A percentile compares a stretch with the other conserved stretches of the same genome.
These are phyloP conservation scores for Papilio dardanus DNA, from an alignment of 1,140 invertebrate genomes.

Conservation along the genomic window DNA sequence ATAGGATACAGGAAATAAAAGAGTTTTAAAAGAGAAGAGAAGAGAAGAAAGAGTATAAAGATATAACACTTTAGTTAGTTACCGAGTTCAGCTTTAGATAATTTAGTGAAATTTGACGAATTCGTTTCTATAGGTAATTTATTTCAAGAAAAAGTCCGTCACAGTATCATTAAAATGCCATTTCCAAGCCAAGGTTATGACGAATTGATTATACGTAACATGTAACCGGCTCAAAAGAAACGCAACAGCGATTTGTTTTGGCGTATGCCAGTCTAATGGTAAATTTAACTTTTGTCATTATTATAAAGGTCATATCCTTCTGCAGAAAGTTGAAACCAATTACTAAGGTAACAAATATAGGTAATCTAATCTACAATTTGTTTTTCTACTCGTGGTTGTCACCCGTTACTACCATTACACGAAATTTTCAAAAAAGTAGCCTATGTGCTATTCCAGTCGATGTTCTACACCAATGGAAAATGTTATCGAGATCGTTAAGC, in stretches of 20 bases:
- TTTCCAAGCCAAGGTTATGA: constrained; percentile 18
- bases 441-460: too few relatives aligned
- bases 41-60: too few relatives aligned
- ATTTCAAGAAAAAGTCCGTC: constrained; percentile 9
- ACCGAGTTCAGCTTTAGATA: background rate
- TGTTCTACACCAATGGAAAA: too few relatives aligned
- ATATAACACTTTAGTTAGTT: background rate
- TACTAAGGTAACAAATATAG: too few relatives aligned
- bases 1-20: background rate
- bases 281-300: background rate
- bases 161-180: constrained; percentile 19
- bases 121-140: background rate
- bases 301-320: background rate
- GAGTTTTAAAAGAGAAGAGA: too few relatives aligned
- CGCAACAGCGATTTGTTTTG: constrained; percentile 3
- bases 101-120: background rate
- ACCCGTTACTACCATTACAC: too few relatives aligned
- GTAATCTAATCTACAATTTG: too few relatives aligned
- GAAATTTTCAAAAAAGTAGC: too few relatives aligned
- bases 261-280: background rate
- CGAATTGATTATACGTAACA: constrained; percentile 4
- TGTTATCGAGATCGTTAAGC: too few relatives aligned
- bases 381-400: too few relatives aligned
- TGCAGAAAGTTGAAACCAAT: too few relatives aligned
- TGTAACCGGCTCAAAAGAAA: constrained; percentile 4